phyloP scores from a whole-genome alignment of 1,140 invertebrate species.

The Aphaenogaster rudis region DNA sequence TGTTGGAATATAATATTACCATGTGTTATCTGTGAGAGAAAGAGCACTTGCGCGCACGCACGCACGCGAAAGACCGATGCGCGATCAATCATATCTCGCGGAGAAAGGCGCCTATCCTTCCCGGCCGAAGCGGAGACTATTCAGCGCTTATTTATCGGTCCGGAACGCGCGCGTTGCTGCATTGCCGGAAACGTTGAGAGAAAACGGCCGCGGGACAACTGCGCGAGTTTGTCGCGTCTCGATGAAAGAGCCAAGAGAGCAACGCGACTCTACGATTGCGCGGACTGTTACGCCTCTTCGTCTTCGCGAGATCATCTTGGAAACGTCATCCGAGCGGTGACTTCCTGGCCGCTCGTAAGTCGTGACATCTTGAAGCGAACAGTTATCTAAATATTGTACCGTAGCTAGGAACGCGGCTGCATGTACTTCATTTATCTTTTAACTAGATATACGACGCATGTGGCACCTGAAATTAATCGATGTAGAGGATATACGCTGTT shows the following conservation, averaged over 20 bases:
- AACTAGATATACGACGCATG: slow-evolving; percentile 22
- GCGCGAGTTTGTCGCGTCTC: slow-evolving; percentile 21
- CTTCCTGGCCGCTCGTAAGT: slow-evolving; percentile 38
- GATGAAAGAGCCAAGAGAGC: slow-evolving; percentile 33
- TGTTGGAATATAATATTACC: slow-evolving; percentile 65
- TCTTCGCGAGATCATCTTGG: slow-evolving; percentile 56
- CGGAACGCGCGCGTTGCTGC: slow-evolving; percentile 39
- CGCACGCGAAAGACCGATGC: slow-evolving; percentile 71
- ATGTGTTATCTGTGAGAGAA: slow-evolving; percentile 68
- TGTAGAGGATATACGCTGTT: slow-evolving; percentile 6
- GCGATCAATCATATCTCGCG: slow-evolving; percentile 79
- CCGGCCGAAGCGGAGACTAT: slow-evolving; percentile 68
- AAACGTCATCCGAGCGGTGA: slow-evolving; percentile 2
- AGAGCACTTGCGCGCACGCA: slow-evolving; percentile 1
- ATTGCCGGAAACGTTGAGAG: slow-evolving; percentile 66
- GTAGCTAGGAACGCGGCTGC: slow-evolving; percentile 29
- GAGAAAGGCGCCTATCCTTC: slow-evolving; percentile 73
- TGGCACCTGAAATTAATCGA: slow-evolving; percentile 57
- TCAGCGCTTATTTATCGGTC: slow-evolving; percentile 71
- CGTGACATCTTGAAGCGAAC: slow-evolving; percentile 49
- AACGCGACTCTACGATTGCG: slow-evolving; percentile 35
- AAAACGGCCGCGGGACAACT: slow-evolving; percentile 59
- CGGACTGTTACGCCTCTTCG: slow-evolving; percentile 22
- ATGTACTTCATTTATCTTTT: slow-evolving; percentile 59
- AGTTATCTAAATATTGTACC: slow-evolving; percentile 63